Percentiles rank a stretch among this genome's conserved stretches.
phyloP scores from a whole-genome alignment of 2,113 vertebrate species.

The Oenanthe melanoleuca region DNA sequence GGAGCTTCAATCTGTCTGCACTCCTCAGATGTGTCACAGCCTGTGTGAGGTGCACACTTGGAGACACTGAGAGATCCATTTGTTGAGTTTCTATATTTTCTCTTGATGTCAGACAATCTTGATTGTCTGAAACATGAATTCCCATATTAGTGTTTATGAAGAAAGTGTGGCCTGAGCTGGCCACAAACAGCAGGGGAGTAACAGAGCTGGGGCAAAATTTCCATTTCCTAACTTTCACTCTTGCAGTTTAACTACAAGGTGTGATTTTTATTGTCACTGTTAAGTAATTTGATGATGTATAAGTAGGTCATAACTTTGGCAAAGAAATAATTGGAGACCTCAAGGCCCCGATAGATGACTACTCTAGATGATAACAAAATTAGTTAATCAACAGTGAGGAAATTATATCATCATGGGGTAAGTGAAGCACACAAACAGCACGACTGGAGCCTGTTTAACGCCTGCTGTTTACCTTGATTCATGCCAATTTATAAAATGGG shows the following conservation, averaged over 20 bases:
- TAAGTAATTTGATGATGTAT: background rate
- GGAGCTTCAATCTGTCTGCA: background rate
- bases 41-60: background rate
- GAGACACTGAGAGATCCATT: background rate
- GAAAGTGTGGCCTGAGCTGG: background rate
- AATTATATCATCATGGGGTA: conserved; percentile 42
- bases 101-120: background rate
- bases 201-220: background rate
- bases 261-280: background rate
- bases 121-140: background rate
- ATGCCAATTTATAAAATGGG: conserved; percentile 41
- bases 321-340: background rate
- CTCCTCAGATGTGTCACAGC: background rate
- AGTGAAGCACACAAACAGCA: conserved; percentile 3
- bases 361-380: background rate
- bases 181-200: background rate
- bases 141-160: background rate
- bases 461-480: conserved; percentile 56
- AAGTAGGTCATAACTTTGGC: background rate
- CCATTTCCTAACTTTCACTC: background rate
- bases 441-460: background rate
- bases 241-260: background rate
- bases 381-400: conserved; percentile 16
- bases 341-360: background rate
- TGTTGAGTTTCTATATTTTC: background rate